Evolutionary conservation across 2,888 invertebrate species (phyloP), one percentile per base, ranked within the genome.

Genomic region (Macrophya annulata): DNA sequence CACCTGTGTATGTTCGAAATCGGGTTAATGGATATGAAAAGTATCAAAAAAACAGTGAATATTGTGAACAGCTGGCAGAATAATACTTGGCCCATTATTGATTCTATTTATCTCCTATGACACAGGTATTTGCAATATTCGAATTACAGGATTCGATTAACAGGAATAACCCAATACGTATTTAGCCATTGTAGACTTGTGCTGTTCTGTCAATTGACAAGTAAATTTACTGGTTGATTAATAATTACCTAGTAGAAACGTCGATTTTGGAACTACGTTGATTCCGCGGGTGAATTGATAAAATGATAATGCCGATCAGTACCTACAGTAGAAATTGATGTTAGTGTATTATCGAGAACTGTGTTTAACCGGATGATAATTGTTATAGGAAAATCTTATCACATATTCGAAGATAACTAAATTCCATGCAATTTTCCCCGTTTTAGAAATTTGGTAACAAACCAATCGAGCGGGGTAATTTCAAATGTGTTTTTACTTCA

Each of bases 381-480:
- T 59, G n/a, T 6, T 59, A 1, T 17, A n/a, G 21, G 6, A 37
- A 40, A 59, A 79, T 79, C 51, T 40, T 40, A 62, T 79, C 59
- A 37, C 79, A 62, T 31, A 17, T 62, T 17, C 40, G n/a, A 51
- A 31, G 40, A 79, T 15, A 25, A 17, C 37, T 25, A 17, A 31
- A 76, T 12, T 15, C 76, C 25, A 51, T 51, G 4, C 21, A 40
- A 81, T 81, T 62, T 81, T 62, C 21, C n/a, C 12, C 40, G 17
- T 21, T 12, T 15, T 21, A 6, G 59, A 62, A 81, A 81, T 62
- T 40, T 25, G 21, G 10, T 62, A 81, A 40, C 43, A 21, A 43
- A 0, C 81, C 62, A 81, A 81, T 62, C 43, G 6, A 43, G 15
- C 25, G 21, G 62, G 43, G n/a, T n/a, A 81, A 62, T 81, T 62